These are phyloP conservation scores for Philaethria dido DNA, from an alignment of 2,888 invertebrate genomes.

Conservation along the genomic window DNA sequence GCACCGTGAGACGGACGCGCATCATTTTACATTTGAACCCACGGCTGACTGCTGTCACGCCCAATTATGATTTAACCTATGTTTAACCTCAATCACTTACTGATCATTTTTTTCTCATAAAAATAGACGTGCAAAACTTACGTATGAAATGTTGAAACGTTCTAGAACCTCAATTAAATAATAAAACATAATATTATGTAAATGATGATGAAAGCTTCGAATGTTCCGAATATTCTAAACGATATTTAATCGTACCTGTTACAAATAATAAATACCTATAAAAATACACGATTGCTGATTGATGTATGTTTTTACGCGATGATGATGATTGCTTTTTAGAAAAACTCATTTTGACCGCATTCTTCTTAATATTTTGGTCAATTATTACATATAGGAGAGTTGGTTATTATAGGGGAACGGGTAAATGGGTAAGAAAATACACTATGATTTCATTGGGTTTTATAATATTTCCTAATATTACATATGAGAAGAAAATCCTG, in stretches of 20 bases:
- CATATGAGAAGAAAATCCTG: too few relatives aligned
- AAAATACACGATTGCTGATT: too few relatives aligned
- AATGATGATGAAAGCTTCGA: background rate
- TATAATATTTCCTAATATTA: too few relatives aligned
- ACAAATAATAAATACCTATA: too few relatives aligned
- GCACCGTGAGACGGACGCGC: conserved; percentile 56
- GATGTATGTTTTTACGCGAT: too few relatives aligned
- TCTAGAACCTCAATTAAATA: background rate
- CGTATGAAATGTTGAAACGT: background rate
- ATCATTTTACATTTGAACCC: conserved; percentile 58
- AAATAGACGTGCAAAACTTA: conserved; percentile 2
- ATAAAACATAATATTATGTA: background rate
- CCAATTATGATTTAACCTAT: conserved; percentile 73
- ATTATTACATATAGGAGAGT: too few relatives aligned
- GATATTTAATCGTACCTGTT: background rate
- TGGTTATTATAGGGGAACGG: too few relatives aligned
- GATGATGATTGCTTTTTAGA: too few relatives aligned
- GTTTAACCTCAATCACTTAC: conserved; percentile 75
- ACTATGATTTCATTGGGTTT: too few relatives aligned
- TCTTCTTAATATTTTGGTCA: too few relatives aligned
- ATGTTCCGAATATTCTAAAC: background rate
- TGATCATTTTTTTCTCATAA: conserved; percentile 63
- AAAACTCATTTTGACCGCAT: too few relatives aligned
- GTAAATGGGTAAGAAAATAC: too few relatives aligned
- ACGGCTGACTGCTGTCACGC: conserved; percentile 58